phyloP scores from a whole-genome alignment of 2,113 vertebrate genomes.

The Centrocercus urophasianus region DNA sequence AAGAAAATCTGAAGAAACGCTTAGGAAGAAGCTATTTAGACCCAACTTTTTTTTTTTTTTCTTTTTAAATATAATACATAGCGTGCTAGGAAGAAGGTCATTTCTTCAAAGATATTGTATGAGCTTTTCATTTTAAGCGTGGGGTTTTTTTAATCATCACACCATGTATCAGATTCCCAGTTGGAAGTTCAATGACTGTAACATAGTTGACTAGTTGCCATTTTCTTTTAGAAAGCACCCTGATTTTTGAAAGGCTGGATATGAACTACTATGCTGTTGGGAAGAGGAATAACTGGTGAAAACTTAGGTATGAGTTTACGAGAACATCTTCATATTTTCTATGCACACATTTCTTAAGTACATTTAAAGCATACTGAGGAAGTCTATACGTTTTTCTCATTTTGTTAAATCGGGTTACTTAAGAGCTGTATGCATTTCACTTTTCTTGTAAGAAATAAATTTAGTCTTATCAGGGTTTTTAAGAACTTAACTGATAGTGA shows the following conservation, averaged over 20 bases:
- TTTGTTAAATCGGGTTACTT: constrained; percentile 10
- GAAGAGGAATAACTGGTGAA: neutral
- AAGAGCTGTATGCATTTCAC: constrained; percentile 11
- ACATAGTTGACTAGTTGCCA: neutral
- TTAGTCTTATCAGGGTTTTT: neutral
- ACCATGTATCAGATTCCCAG: neutral
- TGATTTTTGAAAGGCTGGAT: neutral
- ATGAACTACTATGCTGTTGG: neutral
- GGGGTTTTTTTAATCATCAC: neutral
- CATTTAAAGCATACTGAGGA: neutral
- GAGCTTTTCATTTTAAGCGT: constrained; percentile 50
- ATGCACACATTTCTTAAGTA: constrained; percentile 25
- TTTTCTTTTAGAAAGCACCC: neutral
- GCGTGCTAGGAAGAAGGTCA: constrained; percentile 40
- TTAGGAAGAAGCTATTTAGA: constrained; percentile 57
- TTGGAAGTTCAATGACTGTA: neutral
- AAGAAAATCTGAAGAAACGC: constrained; percentile 36
- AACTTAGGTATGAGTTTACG: neutral
- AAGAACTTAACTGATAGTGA: neutral
- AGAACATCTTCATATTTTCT: neutral
- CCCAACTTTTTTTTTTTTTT: constrained; percentile 47
- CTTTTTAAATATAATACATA: neutral
- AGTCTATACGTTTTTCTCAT: constrained; percentile 33
- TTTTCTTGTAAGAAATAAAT: neutral
- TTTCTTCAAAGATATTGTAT: constrained; percentile 61